Percentiles rank a stretch among this genome's conserved stretches.
Conservation (phyloP, 1,140 invertebrate species). For the Popillia japonica region DNA sequence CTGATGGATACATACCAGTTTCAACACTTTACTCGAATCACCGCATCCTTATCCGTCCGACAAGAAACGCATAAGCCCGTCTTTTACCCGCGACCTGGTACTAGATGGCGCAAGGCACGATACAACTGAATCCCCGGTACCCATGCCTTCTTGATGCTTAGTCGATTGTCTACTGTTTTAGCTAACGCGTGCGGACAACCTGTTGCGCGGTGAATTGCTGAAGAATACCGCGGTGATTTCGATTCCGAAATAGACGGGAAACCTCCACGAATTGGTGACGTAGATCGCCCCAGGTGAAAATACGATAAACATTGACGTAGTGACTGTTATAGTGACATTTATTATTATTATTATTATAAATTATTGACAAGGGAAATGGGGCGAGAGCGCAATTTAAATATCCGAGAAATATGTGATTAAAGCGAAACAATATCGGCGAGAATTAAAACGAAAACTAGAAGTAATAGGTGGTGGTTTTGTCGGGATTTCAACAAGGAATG, state of each 20-base stretch:
- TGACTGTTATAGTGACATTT: slow-evolving; percentile 18
- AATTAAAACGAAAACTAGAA: slow-evolving; percentile 6
- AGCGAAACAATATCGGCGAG: neutral
- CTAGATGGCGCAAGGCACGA: slow-evolving; percentile 57
- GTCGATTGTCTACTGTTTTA: slow-evolving; percentile 58
- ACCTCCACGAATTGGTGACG: slow-evolving; percentile 2
- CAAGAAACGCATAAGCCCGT: neutral
- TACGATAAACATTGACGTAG: neutral
- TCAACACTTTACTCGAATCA: slow-evolving; percentile 40
- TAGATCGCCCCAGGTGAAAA: no score
- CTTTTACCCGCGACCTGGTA: slow-evolving; percentile 41
- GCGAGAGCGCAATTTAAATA: neutral
- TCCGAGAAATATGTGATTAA: neutral
- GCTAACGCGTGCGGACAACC: slow-evolving; percentile 48
- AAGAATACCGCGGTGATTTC: slow-evolving; percentile 39
- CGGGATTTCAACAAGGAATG: slow-evolving; percentile 33
- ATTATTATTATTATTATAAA: neutral
- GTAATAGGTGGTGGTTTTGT: slow-evolving; percentile 9
- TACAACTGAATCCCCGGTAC: slow-evolving; percentile 45
- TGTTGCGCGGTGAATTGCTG: slow-evolving; percentile 25
- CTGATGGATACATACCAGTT: slow-evolving; percentile 39
- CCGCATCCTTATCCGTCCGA: slow-evolving; percentile 22
- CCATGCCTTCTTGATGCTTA: slow-evolving; percentile 52
- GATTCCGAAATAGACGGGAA: slow-evolving; percentile 41
- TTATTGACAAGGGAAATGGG: neutral